Conservation (phyloP, 2,113 vertebrate species). For the Nyctibius bracteatus region DNA sequence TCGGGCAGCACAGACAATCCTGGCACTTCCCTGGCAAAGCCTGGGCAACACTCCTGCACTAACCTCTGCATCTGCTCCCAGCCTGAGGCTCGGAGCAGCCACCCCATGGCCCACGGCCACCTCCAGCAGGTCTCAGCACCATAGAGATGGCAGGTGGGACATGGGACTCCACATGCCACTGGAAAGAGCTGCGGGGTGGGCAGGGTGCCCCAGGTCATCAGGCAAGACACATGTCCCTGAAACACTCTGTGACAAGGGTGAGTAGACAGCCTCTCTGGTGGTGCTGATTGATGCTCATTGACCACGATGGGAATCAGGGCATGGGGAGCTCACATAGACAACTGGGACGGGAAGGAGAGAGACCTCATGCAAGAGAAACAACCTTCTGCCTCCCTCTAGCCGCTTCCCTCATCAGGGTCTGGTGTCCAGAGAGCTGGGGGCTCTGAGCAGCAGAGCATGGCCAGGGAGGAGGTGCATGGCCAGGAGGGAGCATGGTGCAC, state of each 20-base stretch:
- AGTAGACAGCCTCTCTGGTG: background rate
- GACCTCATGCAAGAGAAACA: background rate
- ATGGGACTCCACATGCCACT: too few relatives aligned
- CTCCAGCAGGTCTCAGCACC: background rate
- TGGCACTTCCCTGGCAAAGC: background rate
- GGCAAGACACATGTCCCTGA: background rate
- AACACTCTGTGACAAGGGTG: fast-evolving
- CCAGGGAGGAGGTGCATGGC: background rate
- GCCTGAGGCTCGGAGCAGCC: background rate
- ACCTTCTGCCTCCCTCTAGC: background rate
- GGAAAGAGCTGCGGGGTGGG: background rate
- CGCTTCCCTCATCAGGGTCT: background rate
- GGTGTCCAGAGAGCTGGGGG: fast-evolving
- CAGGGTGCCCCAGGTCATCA: background rate
- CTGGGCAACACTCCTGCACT: background rate
- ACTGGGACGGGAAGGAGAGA: background rate
- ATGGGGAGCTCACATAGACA: background rate
- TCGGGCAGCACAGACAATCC: fast-evolving
- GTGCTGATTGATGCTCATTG: background rate
- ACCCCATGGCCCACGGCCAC: fast-evolving
- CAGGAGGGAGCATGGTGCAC: background rate
- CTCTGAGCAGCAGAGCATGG: background rate
- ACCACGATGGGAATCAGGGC: fast-evolving
- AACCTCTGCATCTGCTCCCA: background rate
- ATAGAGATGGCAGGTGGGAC: background rate